phyloP scores from a whole-genome alignment of 1,140 invertebrate genomes.

The Drosophila lowei region DNA sequence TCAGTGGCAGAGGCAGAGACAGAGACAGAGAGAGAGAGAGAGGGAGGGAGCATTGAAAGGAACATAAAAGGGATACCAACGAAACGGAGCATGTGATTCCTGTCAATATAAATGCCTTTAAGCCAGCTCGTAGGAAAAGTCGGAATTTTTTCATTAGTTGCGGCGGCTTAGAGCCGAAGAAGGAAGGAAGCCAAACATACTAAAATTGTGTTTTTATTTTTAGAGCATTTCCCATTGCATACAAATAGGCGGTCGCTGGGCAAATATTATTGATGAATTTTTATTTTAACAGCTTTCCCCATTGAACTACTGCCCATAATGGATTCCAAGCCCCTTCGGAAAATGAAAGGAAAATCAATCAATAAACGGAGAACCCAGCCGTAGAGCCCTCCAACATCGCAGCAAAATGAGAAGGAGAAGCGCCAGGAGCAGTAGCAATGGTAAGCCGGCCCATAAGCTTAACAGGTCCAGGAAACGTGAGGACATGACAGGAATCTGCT shows the following conservation, averaged over 20 bases:
- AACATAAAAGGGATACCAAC: constrained; percentile 35
- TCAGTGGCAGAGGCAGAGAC: constrained; percentile 40
- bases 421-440: constrained; percentile 11
- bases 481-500: constrained; percentile 72
- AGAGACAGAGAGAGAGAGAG: not conserved
- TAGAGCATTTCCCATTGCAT: constrained; percentile 19
- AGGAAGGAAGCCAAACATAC: not conserved
- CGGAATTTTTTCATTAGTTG: constrained; percentile 42
- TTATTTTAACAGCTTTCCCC: constrained; percentile 15
- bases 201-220: constrained; percentile 43
- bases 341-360: constrained; percentile 42
- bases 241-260: no score
- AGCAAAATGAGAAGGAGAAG: not conserved
- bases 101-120: constrained; percentile 72
- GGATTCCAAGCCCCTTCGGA: not conserved
- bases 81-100: constrained; percentile 22
- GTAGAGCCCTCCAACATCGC: not conserved
- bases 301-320: constrained; percentile 6
- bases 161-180: not conserved
- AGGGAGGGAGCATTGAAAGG: constrained; percentile 1
- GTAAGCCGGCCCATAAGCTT: constrained; percentile 56
- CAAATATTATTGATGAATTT: constrained; percentile 47
- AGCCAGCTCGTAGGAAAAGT: constrained; percentile 23
- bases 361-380: constrained; percentile 43
- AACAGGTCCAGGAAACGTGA: constrained; percentile 68